These are phyloP conservation scores for Drosophila paranaensis DNA, from an alignment of 2,888 invertebrate species.

Conservation along the genomic window DNA sequence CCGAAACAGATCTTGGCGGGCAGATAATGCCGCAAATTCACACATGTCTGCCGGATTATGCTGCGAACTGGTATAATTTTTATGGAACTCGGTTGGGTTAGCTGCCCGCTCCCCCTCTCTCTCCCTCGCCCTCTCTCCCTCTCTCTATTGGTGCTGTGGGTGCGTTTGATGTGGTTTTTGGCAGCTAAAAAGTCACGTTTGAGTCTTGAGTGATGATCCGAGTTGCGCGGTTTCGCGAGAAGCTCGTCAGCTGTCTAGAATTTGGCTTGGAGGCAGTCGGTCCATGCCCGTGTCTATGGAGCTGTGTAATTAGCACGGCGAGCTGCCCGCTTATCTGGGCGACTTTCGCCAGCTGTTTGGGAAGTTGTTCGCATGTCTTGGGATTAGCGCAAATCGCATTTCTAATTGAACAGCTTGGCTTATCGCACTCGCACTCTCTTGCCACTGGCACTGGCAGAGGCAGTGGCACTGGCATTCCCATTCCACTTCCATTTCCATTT, in stretches of 20 bases:
- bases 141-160: conserved; percentile 41
- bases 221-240: conserved; percentile 13
- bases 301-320: conserved; percentile 1
- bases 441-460: no score
- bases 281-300: neutral
- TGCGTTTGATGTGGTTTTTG: conserved; percentile 58
- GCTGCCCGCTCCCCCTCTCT: neutral
- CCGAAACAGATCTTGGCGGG: conserved; percentile 56
- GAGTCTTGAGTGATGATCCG: conserved; percentile 35
- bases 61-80: conserved; percentile 69
- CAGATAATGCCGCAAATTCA: conserved; percentile 71
- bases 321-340: conserved; percentile 29
- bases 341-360: conserved; percentile 49
- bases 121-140: neutral
- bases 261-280: conserved; percentile 14
- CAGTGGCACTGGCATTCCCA: conserved; percentile 1
- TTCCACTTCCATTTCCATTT: conserved; percentile 22
- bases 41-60: conserved; percentile 77
- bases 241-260: conserved; percentile 19
- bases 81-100: conserved; percentile 44
- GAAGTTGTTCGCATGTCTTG: conserved; percentile 56
- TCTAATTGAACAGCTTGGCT: conserved; percentile 75
- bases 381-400: conserved; percentile 68
- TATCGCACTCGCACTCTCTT: conserved; percentile 43
- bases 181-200: conserved; percentile 68